Base-by-base conservation (phyloP, 1,140 invertebrate species). In the Cherax quadricarinatus region DNA sequence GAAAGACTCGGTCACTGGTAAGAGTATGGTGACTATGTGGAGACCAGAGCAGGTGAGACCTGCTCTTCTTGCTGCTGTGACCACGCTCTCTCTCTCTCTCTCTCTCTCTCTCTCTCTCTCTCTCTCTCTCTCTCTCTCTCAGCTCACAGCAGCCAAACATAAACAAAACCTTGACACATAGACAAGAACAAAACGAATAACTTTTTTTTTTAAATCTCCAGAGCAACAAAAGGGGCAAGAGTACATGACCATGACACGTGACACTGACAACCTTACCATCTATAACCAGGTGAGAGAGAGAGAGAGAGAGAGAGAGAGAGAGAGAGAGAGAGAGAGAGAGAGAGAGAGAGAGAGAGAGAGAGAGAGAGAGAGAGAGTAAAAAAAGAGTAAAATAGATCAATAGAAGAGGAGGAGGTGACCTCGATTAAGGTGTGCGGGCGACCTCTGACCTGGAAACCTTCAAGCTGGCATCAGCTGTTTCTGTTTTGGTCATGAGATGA, bases 1-100 rank as follows among this genome's bases (percentile, higher is more conserved):
- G 89, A 86, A 91, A 80, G 84, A 91, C 73, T 91, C 89, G 83
- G 89, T 91, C 89, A 91, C 24, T 86, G 89, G 83, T 78, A 91
- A 86, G 89, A 86, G 60, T 86, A 66, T 79, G 75, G 75, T 30
- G 84, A 53, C 24, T 82, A 14, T 24, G 49, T 49, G 81, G 21
- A 16, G 60, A 75, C 51, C 24, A 10, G 12, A 14, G 51, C 48
- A 41, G n/a, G 62, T 86, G 41, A 48, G 41, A 66, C n/a, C 16
- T 57, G 81, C 24, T 41, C 30, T 41, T 49, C 48, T 53, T 57
- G 81, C n/a, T 30, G 81, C 0, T n/a, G 81, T 21, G n/a, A 49
- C 16, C 7, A 57, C 14, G 12, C 62, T 66, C 14, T 66, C 14
- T 66, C 62, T 66, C 18, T 21, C 14, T 14, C 73, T 21, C n/a